These are phyloP conservation scores for Peromyscus melanophrys DNA, from an alignment of 2,797 vertebrate species.

Conservation along the genomic window DNA sequence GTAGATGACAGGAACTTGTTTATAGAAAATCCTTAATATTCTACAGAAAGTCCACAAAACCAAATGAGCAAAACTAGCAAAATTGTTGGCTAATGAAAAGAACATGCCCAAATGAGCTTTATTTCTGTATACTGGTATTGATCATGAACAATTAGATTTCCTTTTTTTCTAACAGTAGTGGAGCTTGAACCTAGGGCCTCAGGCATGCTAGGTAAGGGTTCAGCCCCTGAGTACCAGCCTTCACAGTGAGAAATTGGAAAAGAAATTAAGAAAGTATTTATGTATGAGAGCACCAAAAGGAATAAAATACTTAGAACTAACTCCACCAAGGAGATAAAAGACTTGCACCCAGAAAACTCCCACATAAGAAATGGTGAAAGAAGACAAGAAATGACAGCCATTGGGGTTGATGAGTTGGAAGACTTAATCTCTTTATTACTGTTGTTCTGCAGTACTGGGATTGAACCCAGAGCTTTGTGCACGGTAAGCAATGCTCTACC, in stretches of 20 bases:
- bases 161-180: too few relatives aligned
- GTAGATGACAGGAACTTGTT: neutral
- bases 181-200: neutral
- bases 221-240: too few relatives aligned
- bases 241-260: neutral
- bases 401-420: neutral
- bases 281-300: neutral
- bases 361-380: neutral
- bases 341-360: neutral
- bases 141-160: neutral
- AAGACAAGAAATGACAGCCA: neutral
- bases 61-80: slow-evolving; percentile 38
- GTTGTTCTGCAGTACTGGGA: neutral
- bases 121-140: neutral
- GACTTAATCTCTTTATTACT: neutral
- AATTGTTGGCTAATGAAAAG: neutral
- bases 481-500: neutral
- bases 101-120: neutral
- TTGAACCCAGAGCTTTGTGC: neutral
- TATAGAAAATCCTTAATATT: slow-evolving; percentile 9
- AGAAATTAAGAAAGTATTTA: slow-evolving; percentile 17
- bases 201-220: neutral
- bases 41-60: neutral
- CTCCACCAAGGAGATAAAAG: neutral
- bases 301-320: slow-evolving; percentile 29